These are phyloP conservation scores for Bos indicus DNA, from an alignment of 2,113 vertebrate species.

Conservation along the genomic window DNA sequence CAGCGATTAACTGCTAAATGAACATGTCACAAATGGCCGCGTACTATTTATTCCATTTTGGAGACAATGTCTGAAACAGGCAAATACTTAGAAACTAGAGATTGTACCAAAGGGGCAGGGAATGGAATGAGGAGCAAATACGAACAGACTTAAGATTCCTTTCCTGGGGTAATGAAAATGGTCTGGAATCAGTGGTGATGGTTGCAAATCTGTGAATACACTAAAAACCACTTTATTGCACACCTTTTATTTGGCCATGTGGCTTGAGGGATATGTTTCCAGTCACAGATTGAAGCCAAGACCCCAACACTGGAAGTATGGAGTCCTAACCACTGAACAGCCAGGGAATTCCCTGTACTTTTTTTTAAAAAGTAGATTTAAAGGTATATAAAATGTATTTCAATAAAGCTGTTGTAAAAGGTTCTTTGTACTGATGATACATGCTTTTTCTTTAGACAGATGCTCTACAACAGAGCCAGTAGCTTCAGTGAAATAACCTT, in stretches of 20 bases:
- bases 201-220: not conserved
- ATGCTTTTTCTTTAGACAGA: not conserved
- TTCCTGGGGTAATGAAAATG: not conserved
- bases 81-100: not conserved
- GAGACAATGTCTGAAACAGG: not conserved
- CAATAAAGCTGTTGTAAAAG: not conserved
- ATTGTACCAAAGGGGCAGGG: not conserved
- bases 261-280: not conserved
- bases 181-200: not conserved
- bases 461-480: not conserved
- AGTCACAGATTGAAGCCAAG: not conserved
- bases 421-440: not conserved
- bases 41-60: not conserved
- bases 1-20: not conserved
- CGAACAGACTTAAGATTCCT: not conserved
- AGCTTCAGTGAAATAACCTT: not conserved
- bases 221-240: not conserved
- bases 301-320: not conserved
- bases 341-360: not conserved
- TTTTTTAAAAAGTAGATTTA: not conserved
- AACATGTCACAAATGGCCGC: not conserved
- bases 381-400: not conserved
- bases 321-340: not conserved
- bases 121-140: not conserved
- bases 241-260: not conserved